Evolutionary conservation across 1,140 invertebrate genomes (phyloP).

Genomic region (Paramacrobiotus metropolitanus): DNA sequence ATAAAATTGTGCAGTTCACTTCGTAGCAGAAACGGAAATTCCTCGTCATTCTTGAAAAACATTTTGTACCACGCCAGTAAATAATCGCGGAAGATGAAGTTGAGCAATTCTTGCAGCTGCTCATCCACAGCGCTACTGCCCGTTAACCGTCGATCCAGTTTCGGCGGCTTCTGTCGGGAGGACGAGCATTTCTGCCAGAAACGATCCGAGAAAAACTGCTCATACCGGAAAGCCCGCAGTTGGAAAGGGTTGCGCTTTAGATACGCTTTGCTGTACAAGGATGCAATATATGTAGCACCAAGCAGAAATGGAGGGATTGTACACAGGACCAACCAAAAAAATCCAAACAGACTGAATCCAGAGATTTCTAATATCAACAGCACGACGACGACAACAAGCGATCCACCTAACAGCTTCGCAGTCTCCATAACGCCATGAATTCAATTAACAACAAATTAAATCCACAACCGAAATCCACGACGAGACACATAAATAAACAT

Average conservation of each 20-base stretch:
- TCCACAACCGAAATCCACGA: no score
- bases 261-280: not conserved
- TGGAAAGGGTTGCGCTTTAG: not conserved
- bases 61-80: not conserved
- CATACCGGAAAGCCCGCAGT: not conserved
- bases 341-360: not conserved
- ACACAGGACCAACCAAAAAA: not conserved
- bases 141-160: not conserved
- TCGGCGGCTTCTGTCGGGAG: not conserved
- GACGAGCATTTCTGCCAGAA: not conserved
- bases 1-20: conserved; percentile 1
- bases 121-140: not conserved
- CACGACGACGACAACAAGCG: no score
- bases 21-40: not conserved
- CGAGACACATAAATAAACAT: no score
- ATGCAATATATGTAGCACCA: not conserved
- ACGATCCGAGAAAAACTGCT: not conserved
- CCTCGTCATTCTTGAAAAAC: not conserved
- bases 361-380: not conserved
- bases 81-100: not conserved
- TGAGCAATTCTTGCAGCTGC: not conserved
- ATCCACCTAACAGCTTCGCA: no score
- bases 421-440: no score
- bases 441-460: no score
- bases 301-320: not conserved